Conservation (phyloP, 2,888 invertebrate genomes). For the Ramazzottius varieornatus region DNA sequence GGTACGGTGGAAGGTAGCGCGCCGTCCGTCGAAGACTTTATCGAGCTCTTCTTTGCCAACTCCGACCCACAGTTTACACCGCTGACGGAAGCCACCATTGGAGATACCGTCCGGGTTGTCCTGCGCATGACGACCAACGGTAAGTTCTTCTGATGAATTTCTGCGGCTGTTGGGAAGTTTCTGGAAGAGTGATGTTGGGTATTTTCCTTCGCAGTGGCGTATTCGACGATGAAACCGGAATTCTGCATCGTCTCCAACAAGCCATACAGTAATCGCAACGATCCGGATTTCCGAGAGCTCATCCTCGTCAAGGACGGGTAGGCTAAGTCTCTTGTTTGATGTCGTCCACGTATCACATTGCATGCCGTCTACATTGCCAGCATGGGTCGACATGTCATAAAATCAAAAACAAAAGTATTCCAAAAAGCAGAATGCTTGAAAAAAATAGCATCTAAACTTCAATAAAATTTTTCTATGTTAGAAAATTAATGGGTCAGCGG, state of each 20-base stretch:
- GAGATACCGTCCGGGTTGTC: not conserved
- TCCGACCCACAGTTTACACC: constrained; percentile 1
- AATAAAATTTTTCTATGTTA: no score
- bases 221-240: constrained; percentile 3
- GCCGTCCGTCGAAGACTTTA: constrained; percentile 1
- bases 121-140: constrained; percentile 2
- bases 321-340: not conserved
- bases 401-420: no score
- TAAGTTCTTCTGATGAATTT: not conserved
- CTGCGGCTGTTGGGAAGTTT: not conserved
- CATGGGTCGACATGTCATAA: no score
- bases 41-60: constrained; percentile 2
- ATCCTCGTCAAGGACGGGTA: constrained; percentile 2
- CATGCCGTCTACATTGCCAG: no score
- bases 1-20: constrained; percentile 2
- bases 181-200: not conserved
- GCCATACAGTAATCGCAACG: not conserved
- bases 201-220: not conserved
- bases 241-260: constrained; percentile 2
- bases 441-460: no score
- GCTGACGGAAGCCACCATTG: not conserved
- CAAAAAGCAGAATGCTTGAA: no score
- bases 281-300: not conserved
- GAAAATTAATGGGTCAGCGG: no score
- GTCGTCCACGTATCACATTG: not conserved